phyloP scores from a whole-genome alignment of 2,113 vertebrate genomes.

The Pluvialis apricaria region DNA sequence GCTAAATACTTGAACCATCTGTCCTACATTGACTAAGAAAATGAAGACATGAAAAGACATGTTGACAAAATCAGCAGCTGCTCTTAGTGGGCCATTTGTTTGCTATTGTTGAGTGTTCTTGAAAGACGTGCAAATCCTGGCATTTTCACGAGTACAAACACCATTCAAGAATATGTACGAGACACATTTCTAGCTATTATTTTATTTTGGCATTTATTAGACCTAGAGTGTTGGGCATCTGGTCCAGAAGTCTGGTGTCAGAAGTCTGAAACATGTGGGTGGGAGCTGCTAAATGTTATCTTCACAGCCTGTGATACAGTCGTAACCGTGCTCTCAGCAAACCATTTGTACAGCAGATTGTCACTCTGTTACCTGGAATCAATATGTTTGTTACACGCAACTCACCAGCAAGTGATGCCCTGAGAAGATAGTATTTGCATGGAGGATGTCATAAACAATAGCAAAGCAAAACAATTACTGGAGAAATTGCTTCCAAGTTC shows the following conservation, averaged over 20 bases:
- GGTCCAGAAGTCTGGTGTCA: background rate
- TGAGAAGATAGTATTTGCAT: background rate
- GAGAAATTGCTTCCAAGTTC: background rate
- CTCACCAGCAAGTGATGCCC: background rate
- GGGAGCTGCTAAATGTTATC: background rate
- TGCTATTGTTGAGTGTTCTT: background rate
- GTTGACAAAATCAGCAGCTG: background rate
- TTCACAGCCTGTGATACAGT: background rate
- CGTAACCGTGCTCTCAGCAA: background rate
- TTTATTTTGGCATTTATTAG: background rate
- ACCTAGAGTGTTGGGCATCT: background rate
- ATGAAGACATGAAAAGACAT: background rate
- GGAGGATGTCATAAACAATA: background rate
- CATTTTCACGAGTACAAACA: background rate
- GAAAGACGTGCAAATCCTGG: background rate
- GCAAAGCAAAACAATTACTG: background rate
- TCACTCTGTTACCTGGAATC: background rate
- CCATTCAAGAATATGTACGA: background rate
- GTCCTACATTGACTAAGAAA: background rate
- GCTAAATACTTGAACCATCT: background rate
- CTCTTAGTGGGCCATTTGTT: background rate
- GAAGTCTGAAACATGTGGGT: background rate
- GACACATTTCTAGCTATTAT: background rate
- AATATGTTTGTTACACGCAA: background rate
- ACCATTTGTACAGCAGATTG: background rate